phyloP scores from a whole-genome alignment of 2,888 invertebrate genomes.

The Orthosia cruda region DNA sequence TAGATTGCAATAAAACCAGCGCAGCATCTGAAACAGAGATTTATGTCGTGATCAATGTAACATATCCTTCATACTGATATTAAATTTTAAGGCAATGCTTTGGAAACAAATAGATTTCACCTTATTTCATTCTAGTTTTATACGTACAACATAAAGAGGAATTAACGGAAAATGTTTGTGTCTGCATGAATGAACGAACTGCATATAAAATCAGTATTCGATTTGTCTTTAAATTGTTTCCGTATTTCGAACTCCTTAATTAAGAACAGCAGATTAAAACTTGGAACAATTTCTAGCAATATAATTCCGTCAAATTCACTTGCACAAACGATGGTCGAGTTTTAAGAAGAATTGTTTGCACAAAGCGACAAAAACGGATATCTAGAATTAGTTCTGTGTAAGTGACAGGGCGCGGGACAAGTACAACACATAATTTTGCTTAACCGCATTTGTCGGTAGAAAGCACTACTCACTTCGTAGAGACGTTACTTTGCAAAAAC shows the following conservation, averaged over 20 bases:
- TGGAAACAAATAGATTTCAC: conserved; percentile 12
- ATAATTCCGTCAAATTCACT: conserved; percentile 26
- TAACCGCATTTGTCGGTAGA: conserved; percentile 73
- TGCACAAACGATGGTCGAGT: conserved; percentile 44
- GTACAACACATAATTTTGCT: conserved; percentile 77
- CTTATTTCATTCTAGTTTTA: neutral
- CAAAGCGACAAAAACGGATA: conserved; percentile 67
- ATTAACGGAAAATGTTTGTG: too few species aligned
- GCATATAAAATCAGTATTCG: too few species aligned
- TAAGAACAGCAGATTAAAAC: too few species aligned
- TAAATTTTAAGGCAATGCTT: conserved; percentile 26
- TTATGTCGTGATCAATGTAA: conserved; percentile 57
- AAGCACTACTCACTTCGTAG: conserved; percentile 64
- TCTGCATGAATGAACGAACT: too few species aligned
- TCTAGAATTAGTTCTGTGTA: conserved; percentile 70
- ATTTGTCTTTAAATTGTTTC: too few species aligned
- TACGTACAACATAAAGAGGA: neutral
- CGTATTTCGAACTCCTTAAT: too few species aligned
- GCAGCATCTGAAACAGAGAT: conserved; percentile 56
- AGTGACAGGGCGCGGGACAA: conserved; percentile 64
- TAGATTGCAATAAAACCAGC: conserved; percentile 68
- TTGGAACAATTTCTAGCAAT: too few species aligned
- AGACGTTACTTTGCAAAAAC: conserved; percentile 63
- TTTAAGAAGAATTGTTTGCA: conserved; percentile 61
- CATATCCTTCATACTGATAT: conserved; percentile 43